phyloP scores from a whole-genome alignment of 2,888 invertebrate genomes.

The Drosophila koepferae region DNA sequence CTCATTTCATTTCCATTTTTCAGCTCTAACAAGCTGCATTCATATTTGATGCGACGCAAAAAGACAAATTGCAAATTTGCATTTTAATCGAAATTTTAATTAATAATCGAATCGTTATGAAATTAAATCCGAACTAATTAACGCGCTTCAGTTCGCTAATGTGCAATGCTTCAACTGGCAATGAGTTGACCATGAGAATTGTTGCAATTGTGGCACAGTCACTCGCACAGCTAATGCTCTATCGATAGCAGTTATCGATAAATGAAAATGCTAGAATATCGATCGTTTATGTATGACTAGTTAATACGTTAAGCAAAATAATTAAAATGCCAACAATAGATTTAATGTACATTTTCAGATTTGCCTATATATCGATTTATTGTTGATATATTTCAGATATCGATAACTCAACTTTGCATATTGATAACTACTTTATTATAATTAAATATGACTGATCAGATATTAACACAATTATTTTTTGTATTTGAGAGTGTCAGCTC shows the following conservation, averaged over 20 bases:
- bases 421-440: neutral
- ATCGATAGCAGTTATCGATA: neutral
- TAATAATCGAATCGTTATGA: neutral
- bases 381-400: too few relatives aligned
- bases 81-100: conserved; percentile 18
- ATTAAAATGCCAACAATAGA: neutral
- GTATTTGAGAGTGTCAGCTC: neutral
- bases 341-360: too few relatives aligned
- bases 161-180: neutral
- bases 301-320: neutral
- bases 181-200: neutral
- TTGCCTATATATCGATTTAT: neutral
- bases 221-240: neutral
- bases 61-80: conserved; percentile 2
- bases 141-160: neutral
- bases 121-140: neutral
- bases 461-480: neutral
- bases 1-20: neutral
- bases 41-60: neutral
- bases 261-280: too few relatives aligned
- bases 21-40: conserved; percentile 9
- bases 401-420: neutral
- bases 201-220: neutral
- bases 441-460: neutral
- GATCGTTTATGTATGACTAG: neutral